Evolutionary conservation across 2,888 invertebrate genomes (phyloP), one percentile per base, ranked within the genome.

Genomic region (Ormyrus labotus): DNA sequence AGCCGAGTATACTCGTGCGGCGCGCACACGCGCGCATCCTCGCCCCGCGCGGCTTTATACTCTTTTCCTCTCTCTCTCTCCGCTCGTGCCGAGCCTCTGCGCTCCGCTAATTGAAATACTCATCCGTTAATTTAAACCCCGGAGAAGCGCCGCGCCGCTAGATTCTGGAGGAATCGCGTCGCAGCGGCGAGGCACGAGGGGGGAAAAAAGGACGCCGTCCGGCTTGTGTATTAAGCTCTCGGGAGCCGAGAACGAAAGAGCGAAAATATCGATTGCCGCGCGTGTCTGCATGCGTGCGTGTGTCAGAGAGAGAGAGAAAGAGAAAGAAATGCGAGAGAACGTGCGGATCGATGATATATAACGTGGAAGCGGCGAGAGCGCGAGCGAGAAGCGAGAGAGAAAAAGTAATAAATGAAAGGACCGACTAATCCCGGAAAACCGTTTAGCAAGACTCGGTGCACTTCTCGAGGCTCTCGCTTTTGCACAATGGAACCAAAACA

Each of bases 201-300:
- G 34, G 34, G 34, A 3, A 34, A 34, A 34, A 34, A 4, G 34
- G 34, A 34, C 34, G 34, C 34, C 34, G 34, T 34, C 34, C 34
- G 34, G 34, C 34, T 13, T 13, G 13, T 2, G 34, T 34, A 34
- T 13, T 34, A 34, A 34, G 34, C 34, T 34, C 34, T 34, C 34
- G 51, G 19, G 55, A 70, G 55, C 13, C 13, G 13, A 45, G 68
- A 69, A 57, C 63, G 63, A 57, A 51, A 34, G 67, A 75, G 57
- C 50, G 70, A 76, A 77, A 74, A 73, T 57, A 80, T 60, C 45
- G 70, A 74, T 69, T 79, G 63, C 34, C 34, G 34, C 69, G 45
- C 50, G 57, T 50, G 63, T 6, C 19, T 48, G 10, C 8, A 10
- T 57, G 55, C 13, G 50, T 71, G 60, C 11, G 70, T 11, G 70